phyloP scores from a whole-genome alignment of 92 coral and sea anemone species.

The Paragorgia papillata region DNA sequence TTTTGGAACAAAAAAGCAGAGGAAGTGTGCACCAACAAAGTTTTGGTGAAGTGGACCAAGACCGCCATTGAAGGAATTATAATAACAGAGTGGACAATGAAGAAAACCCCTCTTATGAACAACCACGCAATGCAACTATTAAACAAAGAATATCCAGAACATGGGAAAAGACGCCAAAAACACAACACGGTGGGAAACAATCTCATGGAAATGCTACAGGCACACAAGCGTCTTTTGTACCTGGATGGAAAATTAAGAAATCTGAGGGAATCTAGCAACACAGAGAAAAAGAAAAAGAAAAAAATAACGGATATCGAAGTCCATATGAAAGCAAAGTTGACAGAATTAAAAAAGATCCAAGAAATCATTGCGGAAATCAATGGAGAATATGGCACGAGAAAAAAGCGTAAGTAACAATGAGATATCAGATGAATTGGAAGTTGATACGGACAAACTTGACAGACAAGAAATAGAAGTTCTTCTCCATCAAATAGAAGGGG shows the following conservation, averaged over 20 bases:
- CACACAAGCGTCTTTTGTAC: constrained; percentile 34
- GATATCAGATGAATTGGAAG: no score
- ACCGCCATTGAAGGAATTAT: constrained; percentile 46
- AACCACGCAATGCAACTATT: constrained; percentile 42
- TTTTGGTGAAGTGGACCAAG: constrained; percentile 34
- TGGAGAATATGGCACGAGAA: no score
- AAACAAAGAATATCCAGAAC: no score
- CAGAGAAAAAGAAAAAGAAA: constrained; percentile 19
- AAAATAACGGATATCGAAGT: constrained; percentile 23
- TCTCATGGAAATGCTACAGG: constrained; percentile 25
- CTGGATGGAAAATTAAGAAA: constrained; percentile 34
- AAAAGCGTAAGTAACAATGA: no score
- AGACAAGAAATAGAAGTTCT: no score
- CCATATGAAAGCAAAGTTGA: no score
- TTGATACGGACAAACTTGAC: no score
- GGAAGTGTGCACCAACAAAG: no score
- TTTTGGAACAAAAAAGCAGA: no score
- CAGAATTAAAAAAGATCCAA: no score
- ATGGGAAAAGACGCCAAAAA: constrained; percentile 15
- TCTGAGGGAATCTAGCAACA: constrained; percentile 19
- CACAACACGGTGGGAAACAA: neutral
- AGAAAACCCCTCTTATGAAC: constrained; percentile 43
- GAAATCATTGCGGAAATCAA: no score
- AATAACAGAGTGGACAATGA: constrained; percentile 53
- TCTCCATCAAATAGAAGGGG: no score